Evolutionary conservation across 2,797 vertebrate genomes (phyloP).

Genomic region (Gouania willdenowi): DNA sequence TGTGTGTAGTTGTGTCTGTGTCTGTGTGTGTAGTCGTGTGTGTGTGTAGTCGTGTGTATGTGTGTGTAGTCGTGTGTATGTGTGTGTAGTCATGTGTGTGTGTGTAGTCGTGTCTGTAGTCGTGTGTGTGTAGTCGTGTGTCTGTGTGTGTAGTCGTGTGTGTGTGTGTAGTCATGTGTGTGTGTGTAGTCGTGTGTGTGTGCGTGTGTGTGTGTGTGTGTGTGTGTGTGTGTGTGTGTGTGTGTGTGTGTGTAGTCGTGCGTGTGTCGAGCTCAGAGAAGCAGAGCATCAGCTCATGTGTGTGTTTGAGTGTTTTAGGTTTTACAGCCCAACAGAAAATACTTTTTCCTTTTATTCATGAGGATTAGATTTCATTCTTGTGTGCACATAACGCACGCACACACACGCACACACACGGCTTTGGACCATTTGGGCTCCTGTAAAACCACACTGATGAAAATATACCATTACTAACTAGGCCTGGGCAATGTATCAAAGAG

Average conservation of each 20-base stretch:
- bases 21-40: conserved; percentile 3
- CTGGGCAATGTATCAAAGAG: no score
- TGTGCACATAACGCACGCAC: no score
- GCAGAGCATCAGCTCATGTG: background rate
- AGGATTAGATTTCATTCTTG: conserved; percentile 34
- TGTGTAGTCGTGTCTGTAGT: no score
- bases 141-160: conserved; percentile 13
- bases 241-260: conserved; percentile 1
- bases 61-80: conserved; percentile 13
- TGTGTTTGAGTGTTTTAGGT: conserved; percentile 20
- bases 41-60: background rate
- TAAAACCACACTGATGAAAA: no score
- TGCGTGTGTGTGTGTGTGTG: conserved; percentile 15
- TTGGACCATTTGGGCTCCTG: no score
- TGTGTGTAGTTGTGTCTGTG: background rate
- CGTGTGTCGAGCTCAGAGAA: conserved; percentile 3
- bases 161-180: no score
- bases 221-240: background rate
- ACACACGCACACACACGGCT: no score
- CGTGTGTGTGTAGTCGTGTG: background rate
- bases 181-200: no score
- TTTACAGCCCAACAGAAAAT: conserved; percentile 22
- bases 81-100: no score
- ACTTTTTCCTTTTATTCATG: conserved; percentile 25
- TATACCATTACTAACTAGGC: no score